These are phyloP conservation scores for Forbesichthys papilliferus DNA, from an alignment of 2,113 vertebrate species.

Conservation along the genomic window DNA sequence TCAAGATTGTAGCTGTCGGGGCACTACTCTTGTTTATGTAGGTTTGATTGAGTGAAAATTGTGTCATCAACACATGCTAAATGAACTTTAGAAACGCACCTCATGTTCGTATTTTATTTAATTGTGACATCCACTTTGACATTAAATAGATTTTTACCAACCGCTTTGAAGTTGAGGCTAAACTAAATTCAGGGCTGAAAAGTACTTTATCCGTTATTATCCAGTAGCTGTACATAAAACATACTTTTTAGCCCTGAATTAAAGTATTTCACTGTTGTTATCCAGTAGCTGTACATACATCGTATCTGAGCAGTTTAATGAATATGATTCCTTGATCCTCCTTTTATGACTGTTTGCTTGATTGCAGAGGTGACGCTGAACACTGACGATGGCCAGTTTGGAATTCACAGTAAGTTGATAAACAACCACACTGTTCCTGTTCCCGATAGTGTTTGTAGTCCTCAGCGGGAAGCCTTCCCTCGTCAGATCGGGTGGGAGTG, in stretches of 20 bases:
- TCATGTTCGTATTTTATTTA: neutral
- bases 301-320: constrained; percentile 32
- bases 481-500: neutral
- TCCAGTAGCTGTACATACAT: neutral
- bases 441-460: neutral
- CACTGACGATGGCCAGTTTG: constrained; percentile 89
- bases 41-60: neutral
- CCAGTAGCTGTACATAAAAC: neutral
- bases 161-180: constrained; percentile 9
- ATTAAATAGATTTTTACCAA: too few species aligned
- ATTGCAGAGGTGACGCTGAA: constrained; percentile 79
- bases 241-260: too few species aligned
- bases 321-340: neutral
- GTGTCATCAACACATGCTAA: constrained; percentile 4
- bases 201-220: neutral
- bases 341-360: constrained; percentile 48
- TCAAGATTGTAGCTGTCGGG: neutral
- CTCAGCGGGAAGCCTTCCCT: neutral
- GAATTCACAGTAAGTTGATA: constrained; percentile 88
- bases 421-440: neutral
- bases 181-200: constrained; percentile 24
- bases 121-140: neutral
- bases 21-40: neutral
- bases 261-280: neutral
- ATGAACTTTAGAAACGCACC: neutral